Percentiles rank a stretch among this genome's conserved stretches.
phyloP scores from a whole-genome alignment of 2,797 vertebrate species.

The Capromys pilorides region DNA sequence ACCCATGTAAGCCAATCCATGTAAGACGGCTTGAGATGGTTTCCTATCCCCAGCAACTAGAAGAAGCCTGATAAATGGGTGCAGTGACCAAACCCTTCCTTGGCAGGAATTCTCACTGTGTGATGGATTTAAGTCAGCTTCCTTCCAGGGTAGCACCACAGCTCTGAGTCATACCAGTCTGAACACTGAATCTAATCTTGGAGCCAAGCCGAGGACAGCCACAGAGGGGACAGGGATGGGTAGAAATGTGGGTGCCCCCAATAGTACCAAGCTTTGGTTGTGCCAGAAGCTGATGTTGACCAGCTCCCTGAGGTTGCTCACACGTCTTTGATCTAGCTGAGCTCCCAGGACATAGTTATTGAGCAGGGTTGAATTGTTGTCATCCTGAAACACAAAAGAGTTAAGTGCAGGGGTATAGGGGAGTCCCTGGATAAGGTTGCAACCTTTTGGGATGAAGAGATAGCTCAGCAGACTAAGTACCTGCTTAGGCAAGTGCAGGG shows the following conservation, averaged over 20 bases:
- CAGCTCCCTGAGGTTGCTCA: slow-evolving; percentile 40
- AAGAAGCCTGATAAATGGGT: neutral
- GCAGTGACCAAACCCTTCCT: neutral
- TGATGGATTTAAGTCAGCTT: neutral
- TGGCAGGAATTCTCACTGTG: neutral
- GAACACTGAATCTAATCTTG: neutral
- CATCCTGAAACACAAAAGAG: slow-evolving; percentile 66
- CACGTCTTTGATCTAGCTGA: neutral
- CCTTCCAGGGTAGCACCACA: neutral
- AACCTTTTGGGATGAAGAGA: too few species aligned
- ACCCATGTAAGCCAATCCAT: neutral
- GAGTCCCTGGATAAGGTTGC: neutral
- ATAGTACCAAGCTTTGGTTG: slow-evolving; percentile 76
- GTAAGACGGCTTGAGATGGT: neutral
- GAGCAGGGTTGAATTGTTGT: slow-evolving; percentile 73
- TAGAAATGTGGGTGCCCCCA: rapidly evolving
- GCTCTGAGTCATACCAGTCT: neutral
- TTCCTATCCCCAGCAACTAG: neutral
- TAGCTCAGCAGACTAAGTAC: too few species aligned
- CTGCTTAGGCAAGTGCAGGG: too few species aligned
- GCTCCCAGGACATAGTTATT: slow-evolving; percentile 79
- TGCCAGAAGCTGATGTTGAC: slow-evolving; percentile 83
- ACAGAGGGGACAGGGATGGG: neutral
- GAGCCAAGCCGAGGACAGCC: neutral
- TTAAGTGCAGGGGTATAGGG: neutral